phyloP scores from a whole-genome alignment of 2,797 vertebrate genomes.

The Trachops cirrhosus region DNA sequence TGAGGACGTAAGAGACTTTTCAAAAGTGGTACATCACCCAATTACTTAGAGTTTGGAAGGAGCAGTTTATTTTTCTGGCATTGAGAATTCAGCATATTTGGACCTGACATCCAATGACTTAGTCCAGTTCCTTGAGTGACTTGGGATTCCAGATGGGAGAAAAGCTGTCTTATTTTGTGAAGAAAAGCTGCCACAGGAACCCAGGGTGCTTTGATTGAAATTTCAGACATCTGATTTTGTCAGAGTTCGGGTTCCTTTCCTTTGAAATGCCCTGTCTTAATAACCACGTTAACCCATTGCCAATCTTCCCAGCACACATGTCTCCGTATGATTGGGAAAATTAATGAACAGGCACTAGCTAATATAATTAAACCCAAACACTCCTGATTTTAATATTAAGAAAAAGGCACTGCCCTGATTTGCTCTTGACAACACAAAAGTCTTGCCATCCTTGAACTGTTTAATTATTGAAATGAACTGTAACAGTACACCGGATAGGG shows the following conservation, averaged over 20 bases:
- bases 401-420: slow-evolving; percentile 76
- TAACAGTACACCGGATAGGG: slow-evolving; percentile 86
- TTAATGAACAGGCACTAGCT: slow-evolving; percentile 82
- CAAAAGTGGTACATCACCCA: slow-evolving; percentile 62
- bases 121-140: slow-evolving; percentile 72
- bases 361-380: slow-evolving; percentile 86
- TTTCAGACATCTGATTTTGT: slow-evolving; percentile 86
- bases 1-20: slow-evolving; percentile 50
- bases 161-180: slow-evolving; percentile 78
- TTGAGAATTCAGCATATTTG: slow-evolving; percentile 52
- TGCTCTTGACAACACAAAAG: slow-evolving; percentile 84
- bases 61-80: slow-evolving; percentile 60
- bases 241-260: slow-evolving; percentile 80
- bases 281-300: slow-evolving; percentile 81
- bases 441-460: slow-evolving; percentile 86
- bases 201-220: slow-evolving; percentile 81
- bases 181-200: slow-evolving; percentile 81
- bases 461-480: slow-evolving; percentile 93
- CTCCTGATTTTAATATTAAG: slow-evolving; percentile 74
- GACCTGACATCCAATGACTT: slow-evolving; percentile 62
- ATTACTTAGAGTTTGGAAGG: slow-evolving; percentile 67
- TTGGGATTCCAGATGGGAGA: slow-evolving; percentile 80
- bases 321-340: slow-evolving; percentile 80
- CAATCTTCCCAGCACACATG: slow-evolving; percentile 75
- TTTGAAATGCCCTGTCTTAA: slow-evolving; percentile 82